Conservation (phyloP, 2,888 invertebrate species). For the Zygaena filipendulae region DNA sequence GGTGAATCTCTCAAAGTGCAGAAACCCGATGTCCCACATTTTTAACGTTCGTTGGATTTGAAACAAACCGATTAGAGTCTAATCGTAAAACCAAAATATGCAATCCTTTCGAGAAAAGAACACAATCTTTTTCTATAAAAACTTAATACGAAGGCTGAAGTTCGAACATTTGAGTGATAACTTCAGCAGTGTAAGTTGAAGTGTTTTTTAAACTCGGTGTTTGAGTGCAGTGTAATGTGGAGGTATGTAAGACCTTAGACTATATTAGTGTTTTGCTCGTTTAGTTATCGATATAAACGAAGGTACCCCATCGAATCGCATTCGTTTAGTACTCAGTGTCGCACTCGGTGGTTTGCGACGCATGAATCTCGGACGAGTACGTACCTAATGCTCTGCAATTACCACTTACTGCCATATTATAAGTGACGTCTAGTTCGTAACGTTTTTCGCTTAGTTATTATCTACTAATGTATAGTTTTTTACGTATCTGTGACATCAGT, state of each 20-base stretch:
- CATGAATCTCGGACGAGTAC: conserved; percentile 51
- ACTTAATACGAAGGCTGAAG: too few relatives aligned
- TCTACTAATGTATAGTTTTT: conserved; percentile 42
- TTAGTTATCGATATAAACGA: conserved; percentile 25
- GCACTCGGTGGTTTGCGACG: conserved; percentile 27
- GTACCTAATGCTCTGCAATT: conserved; percentile 28
- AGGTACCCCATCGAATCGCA: conserved; percentile 58
- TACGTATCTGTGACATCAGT: conserved; percentile 56
- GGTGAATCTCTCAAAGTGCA: too few relatives aligned
- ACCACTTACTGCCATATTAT: conserved; percentile 65
- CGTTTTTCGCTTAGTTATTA: conserved; percentile 55
- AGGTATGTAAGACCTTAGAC: too few relatives aligned
- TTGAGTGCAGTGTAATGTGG: conserved; percentile 13
- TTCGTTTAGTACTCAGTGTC: conserved; percentile 38
- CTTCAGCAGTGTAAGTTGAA: too few relatives aligned
- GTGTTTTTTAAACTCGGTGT: too few relatives aligned
- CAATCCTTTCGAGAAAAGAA: too few relatives aligned
- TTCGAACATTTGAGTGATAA: too few relatives aligned
- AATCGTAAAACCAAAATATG: too few relatives aligned
- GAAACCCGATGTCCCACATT: too few relatives aligned
- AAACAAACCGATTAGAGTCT: too few relatives aligned
- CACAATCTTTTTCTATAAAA: too few relatives aligned
- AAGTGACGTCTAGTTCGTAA: conserved; percentile 46
- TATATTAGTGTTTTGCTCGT: conserved; percentile 31
- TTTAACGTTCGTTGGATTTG: too few relatives aligned